Percentiles rank a stretch among this genome's conserved stretches.
phyloP scores from a whole-genome alignment of 2,797 vertebrate species.

The Anableps anableps region DNA sequence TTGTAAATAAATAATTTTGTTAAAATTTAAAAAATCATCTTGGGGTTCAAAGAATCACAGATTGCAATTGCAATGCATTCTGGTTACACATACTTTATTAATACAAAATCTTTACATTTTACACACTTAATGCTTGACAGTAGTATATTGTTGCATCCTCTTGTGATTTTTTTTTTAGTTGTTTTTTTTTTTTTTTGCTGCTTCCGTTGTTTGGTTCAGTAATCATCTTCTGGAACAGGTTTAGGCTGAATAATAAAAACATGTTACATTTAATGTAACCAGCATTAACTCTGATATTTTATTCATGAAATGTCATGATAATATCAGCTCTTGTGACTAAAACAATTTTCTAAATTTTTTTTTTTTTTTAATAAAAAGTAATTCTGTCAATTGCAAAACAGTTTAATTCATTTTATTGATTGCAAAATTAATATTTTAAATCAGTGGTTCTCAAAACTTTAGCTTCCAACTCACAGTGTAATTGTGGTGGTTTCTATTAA shows the following conservation, averaged over 20 bases:
- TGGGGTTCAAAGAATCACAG: neutral
- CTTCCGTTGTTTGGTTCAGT: constrained; percentile 29
- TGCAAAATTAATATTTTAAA: neutral
- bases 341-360: neutral
- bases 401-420: neutral
- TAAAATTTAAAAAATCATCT: too few relatives aligned
- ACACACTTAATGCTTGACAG: constrained; percentile 48
- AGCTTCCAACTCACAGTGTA: neutral
- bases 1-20: too few relatives aligned
- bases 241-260: constrained; percentile 41
- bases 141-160: neutral
- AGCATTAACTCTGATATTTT: neutral
- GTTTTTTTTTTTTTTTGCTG: neutral
- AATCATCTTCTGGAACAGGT: constrained; percentile 33
- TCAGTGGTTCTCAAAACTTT: neutral
- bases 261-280: neutral
- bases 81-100: constrained; percentile 55
- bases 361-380: neutral
- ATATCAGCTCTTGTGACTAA: neutral
- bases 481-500: neutral
- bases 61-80: neutral
- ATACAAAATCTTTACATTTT: constrained; percentile 55
- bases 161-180: neutral
- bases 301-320: neutral
- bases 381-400: neutral